phyloP scores from a whole-genome alignment of 2,113 vertebrate species.

The Callocephalon fimbriatum region DNA sequence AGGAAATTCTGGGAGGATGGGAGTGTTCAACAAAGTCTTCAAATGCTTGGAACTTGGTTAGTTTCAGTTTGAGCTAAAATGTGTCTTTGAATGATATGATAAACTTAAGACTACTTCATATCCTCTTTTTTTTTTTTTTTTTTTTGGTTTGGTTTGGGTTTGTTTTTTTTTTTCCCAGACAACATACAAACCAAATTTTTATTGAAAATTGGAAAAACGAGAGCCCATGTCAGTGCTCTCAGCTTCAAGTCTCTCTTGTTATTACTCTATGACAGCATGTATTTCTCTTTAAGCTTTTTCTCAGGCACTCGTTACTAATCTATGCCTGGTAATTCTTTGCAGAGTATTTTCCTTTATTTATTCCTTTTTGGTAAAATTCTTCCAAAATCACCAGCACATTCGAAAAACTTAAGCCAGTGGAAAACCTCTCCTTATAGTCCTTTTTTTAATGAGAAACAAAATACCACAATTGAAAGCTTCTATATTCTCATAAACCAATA shows the following conservation, averaged over 20 bases:
- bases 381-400: neutral
- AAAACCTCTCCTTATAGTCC: fast-evolving
- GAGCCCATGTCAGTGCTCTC: neutral
- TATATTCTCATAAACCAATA: neutral
- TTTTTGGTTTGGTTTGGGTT: neutral
- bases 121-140: neutral
- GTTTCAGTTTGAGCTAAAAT: neutral
- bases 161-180: neutral
- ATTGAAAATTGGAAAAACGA: neutral
- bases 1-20: neutral
- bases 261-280: neutral
- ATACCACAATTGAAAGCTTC: neutral
- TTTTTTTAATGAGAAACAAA: neutral
- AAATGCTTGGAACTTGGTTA: neutral
- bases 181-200: neutral
- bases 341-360: neutral
- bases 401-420: neutral
- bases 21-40: neutral
- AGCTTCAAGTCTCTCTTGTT: neutral
- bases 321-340: neutral
- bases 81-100: neutral
- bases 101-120: neutral
- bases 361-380: neutral
- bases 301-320: neutral
- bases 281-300: neutral